A percentile compares a stretch with the other conserved stretches of the same genome.
These are phyloP conservation scores for Arnoldichthys spilopterus DNA, from an alignment of 2,797 vertebrate genomes.

Conservation along the genomic window DNA sequence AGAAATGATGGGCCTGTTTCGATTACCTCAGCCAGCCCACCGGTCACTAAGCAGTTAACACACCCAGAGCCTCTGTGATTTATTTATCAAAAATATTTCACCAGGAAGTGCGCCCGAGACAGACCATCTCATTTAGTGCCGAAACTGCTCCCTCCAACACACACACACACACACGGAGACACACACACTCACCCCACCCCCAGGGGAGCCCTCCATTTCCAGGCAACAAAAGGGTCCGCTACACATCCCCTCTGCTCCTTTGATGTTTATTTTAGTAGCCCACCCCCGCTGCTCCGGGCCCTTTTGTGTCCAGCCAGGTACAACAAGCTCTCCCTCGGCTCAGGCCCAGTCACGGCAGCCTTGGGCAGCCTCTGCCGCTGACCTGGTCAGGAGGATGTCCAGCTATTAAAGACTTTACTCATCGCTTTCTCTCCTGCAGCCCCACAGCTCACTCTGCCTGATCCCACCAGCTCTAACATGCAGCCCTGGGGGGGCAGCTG, in stretches of 20 bases:
- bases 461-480: slow-evolving; percentile 54
- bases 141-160: slow-evolving; percentile 50
- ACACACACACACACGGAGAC: slow-evolving; percentile 60
- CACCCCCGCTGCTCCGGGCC: slow-evolving; percentile 72
- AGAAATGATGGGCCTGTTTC: not conserved
- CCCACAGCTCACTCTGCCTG: slow-evolving; percentile 45
- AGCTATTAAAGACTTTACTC: slow-evolving; percentile 77
- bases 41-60: slow-evolving; percentile 71
- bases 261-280: slow-evolving; percentile 85
- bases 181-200: slow-evolving; percentile 51
- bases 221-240: slow-evolving; percentile 81
- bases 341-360: slow-evolving; percentile 59
- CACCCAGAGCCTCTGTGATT: slow-evolving; percentile 73
- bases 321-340: slow-evolving; percentile 69
- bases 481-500: slow-evolving; percentile 68
- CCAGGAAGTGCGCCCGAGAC: slow-evolving; percentile 81
- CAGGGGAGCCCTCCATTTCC: slow-evolving; percentile 81
- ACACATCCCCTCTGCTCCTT: slow-evolving; percentile 79
- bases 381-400: slow-evolving; percentile 79
- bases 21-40: slow-evolving; percentile 41
- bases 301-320: slow-evolving; percentile 87
- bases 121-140: slow-evolving; percentile 76
- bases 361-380: slow-evolving; percentile 67
- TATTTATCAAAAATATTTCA: slow-evolving; percentile 82
- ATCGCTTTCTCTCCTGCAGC: slow-evolving; percentile 17